A percentile compares a stretch with the other conserved stretches of the same genome.
These are phyloP conservation scores for Idaea biselata DNA, from an alignment of 2,888 invertebrate genomes.

Conservation along the genomic window DNA sequence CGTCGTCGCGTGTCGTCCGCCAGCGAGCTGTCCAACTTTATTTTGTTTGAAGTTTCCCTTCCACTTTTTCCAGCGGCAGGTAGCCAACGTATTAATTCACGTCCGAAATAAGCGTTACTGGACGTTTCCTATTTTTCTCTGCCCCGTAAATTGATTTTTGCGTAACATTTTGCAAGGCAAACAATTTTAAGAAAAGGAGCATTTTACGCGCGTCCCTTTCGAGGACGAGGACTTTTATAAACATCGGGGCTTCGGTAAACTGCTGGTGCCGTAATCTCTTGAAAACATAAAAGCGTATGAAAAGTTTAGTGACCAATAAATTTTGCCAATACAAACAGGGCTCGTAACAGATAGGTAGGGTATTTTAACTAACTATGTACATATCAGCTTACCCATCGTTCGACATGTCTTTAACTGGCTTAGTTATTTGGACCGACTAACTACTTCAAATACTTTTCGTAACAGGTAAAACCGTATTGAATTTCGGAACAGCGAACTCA, in stretches of 20 bases:
- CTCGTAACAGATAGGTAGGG: slow-evolving; percentile 34
- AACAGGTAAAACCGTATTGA: not conserved
- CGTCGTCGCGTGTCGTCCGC: slow-evolving; percentile 13
- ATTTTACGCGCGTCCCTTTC: slow-evolving; percentile 50
- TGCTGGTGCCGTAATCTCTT: slow-evolving; percentile 60
- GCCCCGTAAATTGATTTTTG: slow-evolving; percentile 36
- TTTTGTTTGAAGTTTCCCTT: slow-evolving; percentile 37
- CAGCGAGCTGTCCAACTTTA: slow-evolving; percentile 45
- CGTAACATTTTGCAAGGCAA: slow-evolving; percentile 43
- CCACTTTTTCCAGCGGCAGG: slow-evolving; percentile 38
- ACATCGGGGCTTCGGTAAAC: slow-evolving; percentile 49
- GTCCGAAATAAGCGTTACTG: slow-evolving; percentile 22
- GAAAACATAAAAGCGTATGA: slow-evolving; percentile 68
- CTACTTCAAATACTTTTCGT: not conserved
- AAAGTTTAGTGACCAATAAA: slow-evolving; percentile 70
- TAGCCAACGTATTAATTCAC: slow-evolving; percentile 26
- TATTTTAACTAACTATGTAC: slow-evolving; percentile 38
- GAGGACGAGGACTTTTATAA: slow-evolving; percentile 53
- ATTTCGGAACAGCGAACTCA: not conserved
- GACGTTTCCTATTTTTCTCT: slow-evolving; percentile 13
- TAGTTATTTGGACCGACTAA: slow-evolving; percentile 13
- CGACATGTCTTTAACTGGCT: not conserved
- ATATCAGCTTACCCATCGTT: slow-evolving; percentile 17
- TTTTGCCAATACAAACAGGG: slow-evolving; percentile 60
- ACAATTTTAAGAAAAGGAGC: slow-evolving; percentile 47